Evolutionary conservation across 2,113 vertebrate genomes (phyloP).

Genomic region (Tragelaphus buxtoni): DNA sequence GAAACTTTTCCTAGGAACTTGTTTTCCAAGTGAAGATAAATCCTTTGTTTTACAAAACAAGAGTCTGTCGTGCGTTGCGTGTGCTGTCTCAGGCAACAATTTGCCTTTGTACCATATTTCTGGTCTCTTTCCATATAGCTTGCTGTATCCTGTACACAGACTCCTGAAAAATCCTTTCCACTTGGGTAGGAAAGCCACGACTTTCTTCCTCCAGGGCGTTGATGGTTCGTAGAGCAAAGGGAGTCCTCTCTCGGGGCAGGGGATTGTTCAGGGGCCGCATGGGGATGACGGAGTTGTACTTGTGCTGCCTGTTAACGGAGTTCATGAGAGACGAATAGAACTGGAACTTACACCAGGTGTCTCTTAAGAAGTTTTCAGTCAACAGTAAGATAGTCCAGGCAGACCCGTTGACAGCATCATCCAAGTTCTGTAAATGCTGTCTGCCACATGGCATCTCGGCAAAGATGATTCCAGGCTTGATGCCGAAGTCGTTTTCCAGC

Average conservation of each 20-base stretch:
- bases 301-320: constrained; percentile 69
- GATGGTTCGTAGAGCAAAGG: constrained; percentile 64
- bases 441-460: constrained; percentile 65
- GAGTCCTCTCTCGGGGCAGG: constrained; percentile 65
- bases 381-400: constrained; percentile 68
- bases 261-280: constrained; percentile 71
- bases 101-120: background rate
- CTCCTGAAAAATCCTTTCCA: constrained; percentile 72
- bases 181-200: constrained; percentile 73
- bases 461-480: constrained; percentile 74
- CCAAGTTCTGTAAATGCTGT: constrained; percentile 68
- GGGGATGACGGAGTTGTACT: constrained; percentile 73
- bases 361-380: constrained; percentile 73
- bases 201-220: constrained; percentile 75
- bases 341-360: constrained; percentile 72
- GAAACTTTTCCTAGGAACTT: background rate
- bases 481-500: constrained; percentile 65
- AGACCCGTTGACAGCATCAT: constrained; percentile 64
- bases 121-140: constrained; percentile 53
- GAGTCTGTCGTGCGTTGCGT: background rate
- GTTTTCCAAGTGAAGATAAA: background rate
- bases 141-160: constrained; percentile 56
- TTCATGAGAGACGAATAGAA: constrained; percentile 67
- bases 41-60: background rate
- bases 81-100: background rate